These are phyloP conservation scores for Elachura formosa DNA, from an alignment of 2,113 vertebrate genomes.

Conservation along the genomic window DNA sequence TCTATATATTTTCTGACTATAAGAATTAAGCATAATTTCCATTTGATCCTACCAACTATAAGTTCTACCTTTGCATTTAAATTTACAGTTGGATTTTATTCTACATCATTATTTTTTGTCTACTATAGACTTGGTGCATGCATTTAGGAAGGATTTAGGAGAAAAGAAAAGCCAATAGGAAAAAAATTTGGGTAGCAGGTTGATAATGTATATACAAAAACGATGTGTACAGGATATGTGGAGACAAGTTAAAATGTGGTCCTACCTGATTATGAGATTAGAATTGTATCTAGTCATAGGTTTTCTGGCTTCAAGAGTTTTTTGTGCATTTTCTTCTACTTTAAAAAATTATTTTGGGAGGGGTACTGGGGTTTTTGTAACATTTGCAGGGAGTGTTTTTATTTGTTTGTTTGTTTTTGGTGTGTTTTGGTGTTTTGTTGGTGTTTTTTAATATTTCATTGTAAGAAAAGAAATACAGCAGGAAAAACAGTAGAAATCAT, in stretches of 20 bases:
- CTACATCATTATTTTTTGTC: background rate
- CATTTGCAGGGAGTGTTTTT: too few relatives aligned
- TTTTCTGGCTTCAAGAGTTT: fast-evolving
- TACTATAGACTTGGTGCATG: fast-evolving
- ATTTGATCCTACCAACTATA: background rate
- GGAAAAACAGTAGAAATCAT: background rate
- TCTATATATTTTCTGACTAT: background rate
- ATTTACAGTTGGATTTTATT: background rate
- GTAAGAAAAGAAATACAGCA: background rate
- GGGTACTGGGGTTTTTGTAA: background rate
- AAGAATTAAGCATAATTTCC: background rate
- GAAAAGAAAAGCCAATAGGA: background rate
- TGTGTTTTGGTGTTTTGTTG: background rate
- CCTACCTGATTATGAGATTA: background rate
- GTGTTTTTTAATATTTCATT: background rate
- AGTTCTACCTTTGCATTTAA: background rate
- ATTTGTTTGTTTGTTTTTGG: background rate
- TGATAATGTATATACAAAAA: background rate
- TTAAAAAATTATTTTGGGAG: background rate
- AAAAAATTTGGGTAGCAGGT: background rate
- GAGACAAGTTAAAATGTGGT: background rate
- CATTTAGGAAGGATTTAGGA: background rate
- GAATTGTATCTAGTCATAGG: fast-evolving
- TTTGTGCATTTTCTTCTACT: background rate
- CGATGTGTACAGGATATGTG: too few relatives aligned